Evolutionary conservation across 2,113 vertebrate genomes (phyloP), one percentile per base, ranked within the genome.

Genomic region (Lepisosteus osseus): DNA sequence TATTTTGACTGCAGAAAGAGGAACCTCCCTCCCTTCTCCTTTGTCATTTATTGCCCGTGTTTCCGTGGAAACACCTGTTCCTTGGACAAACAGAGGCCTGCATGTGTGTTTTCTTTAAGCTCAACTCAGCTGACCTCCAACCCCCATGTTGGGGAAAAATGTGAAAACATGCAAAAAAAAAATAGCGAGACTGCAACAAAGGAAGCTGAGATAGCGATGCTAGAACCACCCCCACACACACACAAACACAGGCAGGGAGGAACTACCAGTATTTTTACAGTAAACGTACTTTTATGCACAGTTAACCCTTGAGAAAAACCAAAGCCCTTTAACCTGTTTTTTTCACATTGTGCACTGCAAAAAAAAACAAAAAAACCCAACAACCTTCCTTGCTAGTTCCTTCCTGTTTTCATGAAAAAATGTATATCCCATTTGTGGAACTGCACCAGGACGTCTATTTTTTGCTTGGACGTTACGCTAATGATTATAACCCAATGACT

Each of bases 91-190:
- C 71, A 70, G 56, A 74, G 69, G 71, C 70, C 68, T 61, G 78
- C 65, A 77, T 70, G 1, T 65, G 47, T 5, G 14, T 83, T 79
- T 79, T 73, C 70, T 51, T 65, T 61, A 65, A 67, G 64, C 73
- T 65, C 54, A 44, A 68, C 77, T 72, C n/a, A 7, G 61, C 68
- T 65, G 79, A 83, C 83, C 73, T 78, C 71, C 76, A 71, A 77
- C 77, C 79, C 71, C 68, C 47, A 66, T 68, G 70, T 51, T 61
- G 64, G 67, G 65, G 57, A 76, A 78, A 74, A 76, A 79, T 78
- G 77, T n/a, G 6, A 15, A 72, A 74, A 71, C 62, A 59, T 40
- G 73, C 66, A 29, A 14, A 55, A 55, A 61, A 61, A 67, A 7
- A 41, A 51, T 61, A 64, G 14, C 59, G 44, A 41, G 54, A 65